Base-by-base conservation (phyloP, 1,140 invertebrate species). In the Mesaphorura yosii region DNA sequence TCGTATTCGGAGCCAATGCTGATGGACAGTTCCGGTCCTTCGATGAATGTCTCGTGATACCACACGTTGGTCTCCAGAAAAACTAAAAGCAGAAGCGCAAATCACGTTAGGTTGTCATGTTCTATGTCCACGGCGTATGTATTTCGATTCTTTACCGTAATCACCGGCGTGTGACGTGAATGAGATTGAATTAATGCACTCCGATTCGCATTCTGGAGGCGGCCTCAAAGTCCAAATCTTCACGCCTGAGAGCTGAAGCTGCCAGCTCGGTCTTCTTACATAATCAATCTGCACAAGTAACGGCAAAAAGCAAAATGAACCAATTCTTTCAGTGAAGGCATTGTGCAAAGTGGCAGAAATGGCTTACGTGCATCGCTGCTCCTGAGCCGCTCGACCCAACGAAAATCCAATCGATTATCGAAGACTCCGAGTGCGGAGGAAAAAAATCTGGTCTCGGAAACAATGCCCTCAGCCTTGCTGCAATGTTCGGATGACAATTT, bases 341-440 rank as follows among this genome's bases (percentile, higher is more conserved):
- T 23, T 12, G 23, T 26, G 19, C 22, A 12, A 52, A 42, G n/a
- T 3, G 39, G 10, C 17, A 17, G 27, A 45, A 19, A 44, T 10
- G 4, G 76, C 78, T 78, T 76, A 93, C 89, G 75, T 95, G 91
- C 82, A 94, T 84, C 31, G 87, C 79, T 34, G 89, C 89, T 55
- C 89, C 90, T 67, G 87, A 82, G 62, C 90, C 85, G 64, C 87
- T 89, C 47, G 86, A 46, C 25, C 58, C 76, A 78, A 95, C 83
- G 67, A 96, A 92, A 58, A 95, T 84, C 76, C 90, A 94, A 73
- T 94, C 91, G 42, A 85, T 83, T 48, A 81, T 80, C 41, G 88
- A 85, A 59, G 84, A 80, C 70, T 93, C 88, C n/a, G 88, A 82
- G 70, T 87, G 80, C 26, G 26, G 27, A 0, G 73, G 73, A 15